Evolutionary conservation across 2,113 vertebrate species (phyloP).

Genomic region (Myanophis thanlyinensis): DNA sequence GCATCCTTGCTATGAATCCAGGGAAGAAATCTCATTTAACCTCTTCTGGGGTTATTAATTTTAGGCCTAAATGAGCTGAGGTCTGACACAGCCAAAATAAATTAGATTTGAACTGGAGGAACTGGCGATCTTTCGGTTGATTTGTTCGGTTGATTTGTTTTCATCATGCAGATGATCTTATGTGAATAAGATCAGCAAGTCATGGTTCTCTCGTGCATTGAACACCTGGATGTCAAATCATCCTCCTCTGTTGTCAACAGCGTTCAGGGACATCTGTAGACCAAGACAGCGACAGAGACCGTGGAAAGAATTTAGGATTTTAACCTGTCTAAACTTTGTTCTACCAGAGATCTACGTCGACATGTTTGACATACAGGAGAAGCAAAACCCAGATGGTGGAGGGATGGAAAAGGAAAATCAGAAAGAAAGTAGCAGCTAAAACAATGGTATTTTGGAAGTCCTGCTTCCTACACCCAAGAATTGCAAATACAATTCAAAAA

Average conservation of each 20-base stretch:
- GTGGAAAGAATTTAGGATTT: neutral
- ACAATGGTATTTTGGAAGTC: constrained; percentile 10
- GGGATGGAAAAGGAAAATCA: neutral
- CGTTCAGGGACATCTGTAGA: neutral
- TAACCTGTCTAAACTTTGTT: neutral
- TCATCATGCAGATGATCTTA: neutral
- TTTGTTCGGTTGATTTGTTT: neutral
- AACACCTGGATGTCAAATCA: neutral
- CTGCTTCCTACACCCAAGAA: neutral
- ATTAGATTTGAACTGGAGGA: neutral
- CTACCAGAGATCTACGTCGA: neutral
- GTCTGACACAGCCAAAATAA: neutral
- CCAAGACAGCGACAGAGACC: neutral
- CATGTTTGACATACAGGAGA: neutral
- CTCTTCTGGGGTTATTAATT: neutral
- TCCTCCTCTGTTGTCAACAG: neutral
- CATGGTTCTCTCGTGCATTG: neutral
- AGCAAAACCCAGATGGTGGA: neutral
- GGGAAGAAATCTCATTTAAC: neutral
- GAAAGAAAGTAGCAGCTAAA: neutral
- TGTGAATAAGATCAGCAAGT: neutral
- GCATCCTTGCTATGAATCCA: neutral
- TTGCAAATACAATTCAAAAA: neutral
- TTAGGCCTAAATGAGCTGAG: neutral
- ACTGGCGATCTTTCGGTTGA: neutral